Evolutionary conservation across 2,888 invertebrate species (phyloP), one percentile per base, ranked within the genome.

Genomic region (Acanthosepion pharaonis): DNA sequence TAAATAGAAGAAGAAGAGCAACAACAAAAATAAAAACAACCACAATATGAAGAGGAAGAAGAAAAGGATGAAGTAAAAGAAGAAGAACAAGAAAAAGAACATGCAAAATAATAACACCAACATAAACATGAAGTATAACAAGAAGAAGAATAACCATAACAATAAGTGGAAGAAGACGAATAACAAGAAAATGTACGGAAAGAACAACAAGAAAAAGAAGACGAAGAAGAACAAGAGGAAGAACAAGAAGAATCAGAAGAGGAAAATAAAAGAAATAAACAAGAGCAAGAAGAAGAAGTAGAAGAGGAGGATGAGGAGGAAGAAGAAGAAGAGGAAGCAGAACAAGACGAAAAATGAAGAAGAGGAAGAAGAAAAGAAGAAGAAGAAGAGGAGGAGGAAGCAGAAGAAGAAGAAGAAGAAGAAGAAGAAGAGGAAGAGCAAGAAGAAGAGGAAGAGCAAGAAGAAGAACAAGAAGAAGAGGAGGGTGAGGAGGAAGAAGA

Each of bases 391-490:
- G 1, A 33, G 1, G 28, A 33, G 25, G 28, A 33, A 28, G 28
- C 11, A 91, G 0, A 33, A 91, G 23, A 25, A 91, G 1, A 33
- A 28, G 33, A 42, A 33, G 23, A 0, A 1, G 23, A 18, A 18
- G 91, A 91, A 91, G 91, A 91, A 91, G 91, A 91, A 91, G 91
- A 91, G 33, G 91, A 91, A 91, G 91, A 91, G 33, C 33, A 91
- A 91, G 91, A 91, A 91, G 91, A 91, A 91, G 91, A 91, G 33
- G 91, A n/a, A n/a, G n/a, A n/a, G n/a, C n/a, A 91, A 91, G 91
- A 33, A 91, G 33, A 91, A 91, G 91, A 91, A 91, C 33, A 91
- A 91, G 91, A 91, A 33, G n/a, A n/a, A n/a, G n/a, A n/a, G n/a
- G n/a, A n/a, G n/a, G n/a, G n/a, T n/a, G n/a, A n/a, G n/a, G n/a